phyloP scores from a whole-genome alignment of 2,113 vertebrate species.

The Nibea coibor region DNA sequence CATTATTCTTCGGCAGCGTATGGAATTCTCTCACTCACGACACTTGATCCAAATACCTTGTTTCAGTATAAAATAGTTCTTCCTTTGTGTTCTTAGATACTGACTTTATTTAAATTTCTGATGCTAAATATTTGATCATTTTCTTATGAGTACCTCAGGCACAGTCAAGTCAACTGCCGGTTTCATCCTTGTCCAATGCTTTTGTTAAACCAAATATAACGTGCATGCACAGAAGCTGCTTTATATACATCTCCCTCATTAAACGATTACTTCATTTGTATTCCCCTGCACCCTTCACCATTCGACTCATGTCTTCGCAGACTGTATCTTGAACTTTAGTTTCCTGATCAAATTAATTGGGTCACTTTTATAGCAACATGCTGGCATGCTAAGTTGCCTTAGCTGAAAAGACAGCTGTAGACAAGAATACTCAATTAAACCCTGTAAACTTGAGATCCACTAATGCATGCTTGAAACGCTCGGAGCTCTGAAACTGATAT shows the following conservation, averaged over 20 bases:
- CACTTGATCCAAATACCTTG: neutral
- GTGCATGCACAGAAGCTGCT: slow-evolving; percentile 40
- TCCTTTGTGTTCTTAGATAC: slow-evolving; percentile 32
- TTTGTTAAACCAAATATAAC: slow-evolving; percentile 50
- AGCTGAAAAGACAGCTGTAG: slow-evolving; percentile 50
- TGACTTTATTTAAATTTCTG: slow-evolving; percentile 1
- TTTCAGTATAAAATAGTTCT: slow-evolving; percentile 15
- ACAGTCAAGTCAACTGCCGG: slow-evolving; percentile 27
- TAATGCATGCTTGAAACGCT: slow-evolving; percentile 49
- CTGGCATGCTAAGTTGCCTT: slow-evolving; percentile 61
- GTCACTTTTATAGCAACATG: slow-evolving; percentile 70
- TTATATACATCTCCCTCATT: slow-evolving; percentile 37
- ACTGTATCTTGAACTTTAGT: slow-evolving; percentile 62
- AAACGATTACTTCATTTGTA: slow-evolving; percentile 53
- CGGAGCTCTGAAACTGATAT: slow-evolving; percentile 7
- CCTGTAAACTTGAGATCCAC: slow-evolving; percentile 54
- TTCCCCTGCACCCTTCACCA: slow-evolving; percentile 30
- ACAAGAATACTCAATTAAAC: slow-evolving; percentile 73
- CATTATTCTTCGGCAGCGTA: neutral
- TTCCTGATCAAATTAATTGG: slow-evolving; percentile 78
- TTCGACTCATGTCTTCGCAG: slow-evolving; percentile 58
- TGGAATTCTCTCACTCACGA: neutral
- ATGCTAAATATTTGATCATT: slow-evolving; percentile 35
- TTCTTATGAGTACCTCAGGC: neutral
- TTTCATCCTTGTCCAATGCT: slow-evolving; percentile 30